Evolutionary conservation across 2,797 vertebrate genomes (phyloP).

Genomic region (Pogoniulus pusillus): DNA sequence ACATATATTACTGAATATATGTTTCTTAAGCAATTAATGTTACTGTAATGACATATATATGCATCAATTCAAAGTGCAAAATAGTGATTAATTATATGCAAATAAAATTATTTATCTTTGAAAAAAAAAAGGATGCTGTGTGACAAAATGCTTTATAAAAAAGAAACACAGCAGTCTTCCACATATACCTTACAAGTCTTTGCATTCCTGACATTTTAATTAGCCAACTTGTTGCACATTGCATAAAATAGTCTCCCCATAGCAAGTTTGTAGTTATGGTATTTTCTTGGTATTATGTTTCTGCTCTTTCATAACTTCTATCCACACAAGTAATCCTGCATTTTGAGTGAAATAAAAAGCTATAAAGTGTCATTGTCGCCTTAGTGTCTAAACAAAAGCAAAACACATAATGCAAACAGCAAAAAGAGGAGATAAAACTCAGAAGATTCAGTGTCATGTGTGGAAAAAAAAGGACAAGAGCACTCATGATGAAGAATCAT

Average conservation of each 20-base stretch:
- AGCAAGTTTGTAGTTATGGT: background rate
- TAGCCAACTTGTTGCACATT: background rate
- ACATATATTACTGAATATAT: background rate
- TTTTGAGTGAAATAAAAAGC: background rate
- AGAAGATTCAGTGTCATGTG: background rate
- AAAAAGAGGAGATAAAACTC: slow-evolving; percentile 52
- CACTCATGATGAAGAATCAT: background rate
- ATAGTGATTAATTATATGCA: background rate
- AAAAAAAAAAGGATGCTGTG: background rate
- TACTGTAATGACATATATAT: background rate
- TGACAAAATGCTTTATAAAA: background rate
- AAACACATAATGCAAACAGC: background rate
- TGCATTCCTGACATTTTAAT: background rate
- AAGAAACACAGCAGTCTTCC: background rate
- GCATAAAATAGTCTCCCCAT: background rate
- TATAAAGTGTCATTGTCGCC: background rate
- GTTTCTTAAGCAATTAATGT: background rate
- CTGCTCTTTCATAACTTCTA: background rate
- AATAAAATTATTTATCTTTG: background rate
- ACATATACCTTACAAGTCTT: background rate
- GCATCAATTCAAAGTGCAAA: background rate
- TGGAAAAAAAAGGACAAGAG: slow-evolving; percentile 21
- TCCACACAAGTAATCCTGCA: background rate
- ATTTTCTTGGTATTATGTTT: background rate
- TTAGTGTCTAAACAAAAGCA: slow-evolving; percentile 47